These are phyloP conservation scores for Manis crassicaudata DNA, from an alignment of 2,797 vertebrate genomes.

Conservation along the genomic window DNA sequence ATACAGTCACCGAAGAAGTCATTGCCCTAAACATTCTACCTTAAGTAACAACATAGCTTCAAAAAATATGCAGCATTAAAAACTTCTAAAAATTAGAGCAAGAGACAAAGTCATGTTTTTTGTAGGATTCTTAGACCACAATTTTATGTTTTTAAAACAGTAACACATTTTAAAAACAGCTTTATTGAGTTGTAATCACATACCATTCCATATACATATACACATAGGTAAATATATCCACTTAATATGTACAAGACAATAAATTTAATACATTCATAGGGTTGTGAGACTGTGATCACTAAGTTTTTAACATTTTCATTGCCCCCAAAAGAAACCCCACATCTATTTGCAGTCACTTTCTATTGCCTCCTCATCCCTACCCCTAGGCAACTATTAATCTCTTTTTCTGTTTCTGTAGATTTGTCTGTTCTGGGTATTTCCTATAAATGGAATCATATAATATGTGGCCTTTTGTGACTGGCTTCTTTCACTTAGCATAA, in stretches of 20 bases:
- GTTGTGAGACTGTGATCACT: constrained; percentile 7
- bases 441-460: not conserved
- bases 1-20: not conserved
- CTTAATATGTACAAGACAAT: not conserved
- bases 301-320: constrained; percentile 13
- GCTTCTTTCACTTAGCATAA: not conserved
- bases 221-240: not conserved
- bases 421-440: not conserved
- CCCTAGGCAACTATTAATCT: not conserved
- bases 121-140: not conserved
- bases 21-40: not conserved
- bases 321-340: not conserved
- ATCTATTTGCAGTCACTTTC: not conserved
- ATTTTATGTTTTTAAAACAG: not conserved
- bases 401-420: not conserved
- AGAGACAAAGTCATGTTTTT: not conserved
- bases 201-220: not conserved
- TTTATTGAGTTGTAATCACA: constrained; percentile 11
- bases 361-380: not conserved
- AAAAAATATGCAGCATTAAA: not conserved
- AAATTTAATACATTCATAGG: not conserved
- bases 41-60: constrained; percentile 26
- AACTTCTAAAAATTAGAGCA: constrained; percentile 10
- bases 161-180: not conserved
- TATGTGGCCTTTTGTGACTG: constrained; percentile 8